A percentile compares a stretch with the other conserved stretches of the same genome.
Evolutionary conservation across 1,140 invertebrate species (phyloP).

Genomic region (Mamestra configurata): DNA sequence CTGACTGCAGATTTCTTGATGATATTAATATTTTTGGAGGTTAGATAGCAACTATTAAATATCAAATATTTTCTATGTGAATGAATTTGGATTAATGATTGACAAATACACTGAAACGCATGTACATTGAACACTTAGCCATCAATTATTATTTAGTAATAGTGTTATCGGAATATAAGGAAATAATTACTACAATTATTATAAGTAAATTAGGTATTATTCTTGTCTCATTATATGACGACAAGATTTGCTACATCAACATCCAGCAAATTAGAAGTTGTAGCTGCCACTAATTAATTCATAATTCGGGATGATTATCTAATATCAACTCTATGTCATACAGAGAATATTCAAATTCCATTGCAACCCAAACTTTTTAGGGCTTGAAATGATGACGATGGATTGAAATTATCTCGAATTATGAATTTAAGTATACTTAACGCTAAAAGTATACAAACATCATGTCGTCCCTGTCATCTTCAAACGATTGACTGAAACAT

Average conservation of each 20-base stretch:
- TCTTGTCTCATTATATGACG: conserved; percentile 4
- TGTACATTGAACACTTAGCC: background rate
- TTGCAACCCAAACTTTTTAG: too few species aligned
- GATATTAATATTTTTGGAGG: background rate
- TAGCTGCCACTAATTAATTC: too few species aligned
- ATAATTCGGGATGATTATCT: too few species aligned
- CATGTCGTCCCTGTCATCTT: too few species aligned
- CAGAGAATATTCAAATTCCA: too few species aligned
- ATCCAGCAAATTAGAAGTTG: background rate
- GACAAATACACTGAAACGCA: background rate
- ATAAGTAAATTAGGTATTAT: conserved; percentile 1
- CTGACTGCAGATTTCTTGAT: background rate
- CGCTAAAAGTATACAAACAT: too few species aligned
- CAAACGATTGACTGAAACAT: too few species aligned
- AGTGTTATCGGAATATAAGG: conserved; percentile 7
- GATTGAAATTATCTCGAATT: too few species aligned
- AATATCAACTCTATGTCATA: too few species aligned
- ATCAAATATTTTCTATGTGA: background rate
- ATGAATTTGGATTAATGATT: too few species aligned
- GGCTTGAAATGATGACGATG: too few species aligned
- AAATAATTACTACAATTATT: background rate
- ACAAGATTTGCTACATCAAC: conserved; percentile 6
- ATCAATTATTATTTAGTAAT: background rate
- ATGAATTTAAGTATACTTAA: too few species aligned
- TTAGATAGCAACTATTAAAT: conserved; percentile 8